Percentiles rank a stretch among this genome's conserved stretches.
phyloP scores from a whole-genome alignment of 1,140 invertebrate species.

The Meloidogyne floridensis region DNA sequence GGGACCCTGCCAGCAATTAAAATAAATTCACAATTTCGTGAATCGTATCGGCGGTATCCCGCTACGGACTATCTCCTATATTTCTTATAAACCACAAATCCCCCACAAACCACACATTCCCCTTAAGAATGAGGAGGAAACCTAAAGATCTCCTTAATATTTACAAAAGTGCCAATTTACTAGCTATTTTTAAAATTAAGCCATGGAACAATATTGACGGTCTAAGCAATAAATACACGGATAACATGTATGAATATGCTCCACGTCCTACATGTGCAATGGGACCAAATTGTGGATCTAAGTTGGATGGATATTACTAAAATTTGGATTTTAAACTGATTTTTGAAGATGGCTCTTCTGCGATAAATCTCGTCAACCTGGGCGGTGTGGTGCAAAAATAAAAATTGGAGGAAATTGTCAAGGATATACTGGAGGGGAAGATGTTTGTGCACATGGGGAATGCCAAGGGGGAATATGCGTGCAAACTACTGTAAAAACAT shows the following conservation, averaged over 20 bases:
- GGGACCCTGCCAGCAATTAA: too few species aligned
- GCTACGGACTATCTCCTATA: too few species aligned
- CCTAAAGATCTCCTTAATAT: too few species aligned
- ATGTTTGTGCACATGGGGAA: constrained; percentile 11
- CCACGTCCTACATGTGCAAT: constrained; percentile 18
- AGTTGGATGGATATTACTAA: neutral
- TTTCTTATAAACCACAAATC: too few species aligned
- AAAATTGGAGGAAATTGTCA: constrained; percentile 46
- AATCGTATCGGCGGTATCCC: too few species aligned
- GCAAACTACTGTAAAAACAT: constrained; percentile 22
- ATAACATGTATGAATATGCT: constrained; percentile 60
- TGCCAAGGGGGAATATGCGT: constrained; percentile 37
- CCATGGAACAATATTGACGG: constrained; percentile 42
- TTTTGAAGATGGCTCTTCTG: constrained; percentile 53
- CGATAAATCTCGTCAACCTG: constrained; percentile 40
- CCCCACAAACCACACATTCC: too few species aligned
- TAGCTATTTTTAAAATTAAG: too few species aligned
- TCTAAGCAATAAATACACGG: constrained; percentile 63
- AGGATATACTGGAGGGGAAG: constrained; percentile 32
- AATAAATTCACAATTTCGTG: too few species aligned
- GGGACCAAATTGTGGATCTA: neutral
- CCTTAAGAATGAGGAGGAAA: too few species aligned
- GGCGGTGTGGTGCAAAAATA: constrained; percentile 54
- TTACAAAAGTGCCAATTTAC: too few species aligned
- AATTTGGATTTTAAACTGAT: too few species aligned